Base-by-base conservation (phyloP, 2,888 invertebrate genomes). In the Apodemia mormo region DNA sequence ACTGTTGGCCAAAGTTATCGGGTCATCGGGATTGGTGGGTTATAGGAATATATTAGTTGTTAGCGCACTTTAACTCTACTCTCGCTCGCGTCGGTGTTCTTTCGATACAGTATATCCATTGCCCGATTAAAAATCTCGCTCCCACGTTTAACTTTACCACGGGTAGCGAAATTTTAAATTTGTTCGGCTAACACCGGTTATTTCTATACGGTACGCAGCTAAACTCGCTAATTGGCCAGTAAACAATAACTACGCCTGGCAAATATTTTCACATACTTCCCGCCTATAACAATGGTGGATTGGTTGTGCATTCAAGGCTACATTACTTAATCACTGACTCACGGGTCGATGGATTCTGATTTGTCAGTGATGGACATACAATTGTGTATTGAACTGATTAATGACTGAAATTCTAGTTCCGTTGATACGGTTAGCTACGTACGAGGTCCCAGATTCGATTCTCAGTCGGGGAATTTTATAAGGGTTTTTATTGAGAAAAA, bases 161-260 rank as follows among this genome's bases (percentile, higher is more conserved):
- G 54, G 54, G 43, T 43, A 43, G 56, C 29, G 56, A 56, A 56
- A 56, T 56, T 56, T 56, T 29, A 56, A 56, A 43, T 43, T 43
- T 43, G 43, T 43, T 9, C 43, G 43, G 43, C 43, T 22, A 54
- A 22, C 56, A 56, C 56, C 29, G 29, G 56, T 56, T 37, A 37
- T 37, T 37, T 56, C 22, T 56, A 29, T 22, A 56, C 56, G 56
- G 56, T 56, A 22, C 43, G 43, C 22, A n/a, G 54, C 56, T 22
- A 56, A 56, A 56, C 56, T 56, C 29, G 56, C 56, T 56, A 56
- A 56, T 56, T 56, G 56, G 10, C 22, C 43, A 29, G 56, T 29
- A 29, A 56, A 56, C 56, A 29, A 56, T 56, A 56, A 22, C 29
- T 10, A 56, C 29, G 9, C 7, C 9, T 56, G 56, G 56, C 10